phyloP scores from a whole-genome alignment of 1,140 invertebrate species.

The Drosophila pruinosa region DNA sequence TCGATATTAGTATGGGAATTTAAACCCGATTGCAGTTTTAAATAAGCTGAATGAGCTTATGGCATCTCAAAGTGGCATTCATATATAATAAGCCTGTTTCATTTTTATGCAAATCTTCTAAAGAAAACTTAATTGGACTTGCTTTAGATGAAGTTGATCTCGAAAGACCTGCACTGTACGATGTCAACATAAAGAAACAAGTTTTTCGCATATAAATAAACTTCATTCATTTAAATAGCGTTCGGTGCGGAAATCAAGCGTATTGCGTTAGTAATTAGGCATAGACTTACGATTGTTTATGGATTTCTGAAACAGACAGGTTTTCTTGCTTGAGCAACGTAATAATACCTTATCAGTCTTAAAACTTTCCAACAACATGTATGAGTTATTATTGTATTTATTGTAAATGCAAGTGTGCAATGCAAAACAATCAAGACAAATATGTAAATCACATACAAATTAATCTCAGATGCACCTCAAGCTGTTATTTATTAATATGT shows the following conservation, averaged over 20 bases:
- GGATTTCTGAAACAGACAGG: conserved; percentile 19
- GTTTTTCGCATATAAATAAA: conserved; percentile 63
- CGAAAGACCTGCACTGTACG: conserved; percentile 61
- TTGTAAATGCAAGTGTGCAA: background rate
- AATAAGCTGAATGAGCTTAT: background rate
- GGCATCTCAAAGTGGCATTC: background rate
- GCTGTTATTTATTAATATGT: background rate
- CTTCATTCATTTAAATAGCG: conserved; percentile 55
- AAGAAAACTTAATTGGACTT: conserved; percentile 28
- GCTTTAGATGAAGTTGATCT: conserved; percentile 43
- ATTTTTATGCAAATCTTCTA: conserved; percentile 60
- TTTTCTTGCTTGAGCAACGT: conserved; percentile 9
- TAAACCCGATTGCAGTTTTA: background rate
- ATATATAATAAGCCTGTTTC: conserved; percentile 14
- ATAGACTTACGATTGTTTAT: conserved; percentile 47
- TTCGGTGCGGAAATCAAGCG: conserved; percentile 61
- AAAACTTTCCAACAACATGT: background rate
- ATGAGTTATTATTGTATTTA: background rate
- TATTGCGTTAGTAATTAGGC: conserved; percentile 44
- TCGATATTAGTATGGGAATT: background rate
- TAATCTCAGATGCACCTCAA: background rate
- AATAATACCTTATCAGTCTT: background rate
- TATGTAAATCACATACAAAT: background rate
- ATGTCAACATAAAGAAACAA: conserved; percentile 55
- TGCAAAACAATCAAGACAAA: background rate